A percentile compares a stretch with the other conserved stretches of the same genome.
Evolutionary conservation across 2,888 invertebrate genomes (phyloP).

Genomic region (Erpobdella octoculata): DNA sequence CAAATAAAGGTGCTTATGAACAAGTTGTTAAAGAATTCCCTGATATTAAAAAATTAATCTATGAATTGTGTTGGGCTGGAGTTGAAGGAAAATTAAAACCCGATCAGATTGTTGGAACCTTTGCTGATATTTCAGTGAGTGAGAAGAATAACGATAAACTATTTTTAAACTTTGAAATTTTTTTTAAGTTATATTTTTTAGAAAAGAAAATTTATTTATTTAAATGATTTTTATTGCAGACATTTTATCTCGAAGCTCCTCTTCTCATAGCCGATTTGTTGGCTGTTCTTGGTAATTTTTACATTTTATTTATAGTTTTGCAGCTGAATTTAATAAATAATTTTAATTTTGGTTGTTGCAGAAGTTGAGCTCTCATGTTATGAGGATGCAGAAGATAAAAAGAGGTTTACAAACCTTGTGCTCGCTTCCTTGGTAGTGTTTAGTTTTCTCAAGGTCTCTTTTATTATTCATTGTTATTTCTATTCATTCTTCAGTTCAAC

Average conservation of each 20-base stretch:
- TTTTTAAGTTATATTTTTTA: too few relatives aligned
- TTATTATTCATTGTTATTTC: not conserved
- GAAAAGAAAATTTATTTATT: too few relatives aligned
- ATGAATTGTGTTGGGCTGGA: constrained; percentile 72
- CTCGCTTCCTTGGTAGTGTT: not conserved
- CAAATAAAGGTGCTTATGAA: constrained; percentile 6
- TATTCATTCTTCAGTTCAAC: not conserved
- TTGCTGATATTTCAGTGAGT: constrained; percentile 71
- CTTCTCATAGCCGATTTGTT: constrained; percentile 26
- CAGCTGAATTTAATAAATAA: not conserved
- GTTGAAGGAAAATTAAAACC: constrained; percentile 69
- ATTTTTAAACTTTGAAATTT: not conserved
- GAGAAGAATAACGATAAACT: not conserved
- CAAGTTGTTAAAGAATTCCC: constrained; percentile 19
- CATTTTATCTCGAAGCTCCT: too few relatives aligned
- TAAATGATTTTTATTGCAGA: too few relatives aligned
- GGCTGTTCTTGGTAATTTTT: constrained; percentile 14
- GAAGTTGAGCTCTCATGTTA: constrained; percentile 67
- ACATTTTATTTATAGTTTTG: not conserved
- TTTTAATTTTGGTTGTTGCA: constrained; percentile 35
- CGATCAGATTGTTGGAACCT: constrained; percentile 66
- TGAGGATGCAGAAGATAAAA: constrained; percentile 67
- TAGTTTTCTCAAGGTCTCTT: too few relatives aligned
- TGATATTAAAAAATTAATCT: constrained; percentile 64
- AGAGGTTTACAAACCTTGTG: constrained; percentile 55